These are phyloP conservation scores for Phylloscopus trochilus DNA, from an alignment of 2,113 vertebrate species.

Conservation along the genomic window DNA sequence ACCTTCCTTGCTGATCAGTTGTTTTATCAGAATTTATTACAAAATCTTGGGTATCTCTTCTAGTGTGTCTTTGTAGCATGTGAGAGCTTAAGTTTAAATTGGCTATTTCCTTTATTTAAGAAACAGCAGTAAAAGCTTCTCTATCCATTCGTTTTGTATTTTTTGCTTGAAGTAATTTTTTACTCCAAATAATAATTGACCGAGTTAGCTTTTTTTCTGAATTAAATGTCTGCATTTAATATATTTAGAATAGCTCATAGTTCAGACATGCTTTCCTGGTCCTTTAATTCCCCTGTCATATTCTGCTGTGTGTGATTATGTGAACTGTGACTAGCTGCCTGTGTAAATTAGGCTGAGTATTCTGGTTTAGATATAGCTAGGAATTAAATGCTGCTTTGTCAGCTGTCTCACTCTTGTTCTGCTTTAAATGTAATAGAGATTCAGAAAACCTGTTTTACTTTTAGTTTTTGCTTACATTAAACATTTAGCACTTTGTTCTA, in stretches of 20 bases:
- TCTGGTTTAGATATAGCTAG: constrained; percentile 22
- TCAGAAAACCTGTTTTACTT: neutral
- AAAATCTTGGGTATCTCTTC: neutral
- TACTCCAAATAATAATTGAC: neutral
- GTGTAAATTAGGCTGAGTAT: constrained; percentile 57
- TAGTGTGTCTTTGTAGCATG: neutral
- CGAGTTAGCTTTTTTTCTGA: neutral
- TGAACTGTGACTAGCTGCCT: constrained; percentile 55
- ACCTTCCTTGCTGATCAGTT: neutral
- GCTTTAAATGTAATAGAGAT: constrained; percentile 46
- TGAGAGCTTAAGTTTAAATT: constrained; percentile 5
- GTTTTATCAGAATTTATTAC: neutral
- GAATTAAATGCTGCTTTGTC: constrained; percentile 63
- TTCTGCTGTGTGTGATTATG: constrained; percentile 61
- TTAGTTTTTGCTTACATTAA: constrained; percentile 48
- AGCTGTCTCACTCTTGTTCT: constrained; percentile 29
- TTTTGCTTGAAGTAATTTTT: neutral
- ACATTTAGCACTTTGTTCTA: constrained; percentile 50
- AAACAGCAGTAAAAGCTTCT: neutral
- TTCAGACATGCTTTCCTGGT: constrained; percentile 53
- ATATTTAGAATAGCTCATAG: constrained; percentile 24
- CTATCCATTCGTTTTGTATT: neutral
- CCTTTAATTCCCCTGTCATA: constrained; percentile 64
- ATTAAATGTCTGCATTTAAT: constrained; percentile 59
- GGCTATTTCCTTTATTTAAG: neutral